Percentiles rank a stretch among this genome's conserved stretches.
phyloP scores from a whole-genome alignment of 2,888 invertebrate genomes.

The Cheilosia urbana region DNA sequence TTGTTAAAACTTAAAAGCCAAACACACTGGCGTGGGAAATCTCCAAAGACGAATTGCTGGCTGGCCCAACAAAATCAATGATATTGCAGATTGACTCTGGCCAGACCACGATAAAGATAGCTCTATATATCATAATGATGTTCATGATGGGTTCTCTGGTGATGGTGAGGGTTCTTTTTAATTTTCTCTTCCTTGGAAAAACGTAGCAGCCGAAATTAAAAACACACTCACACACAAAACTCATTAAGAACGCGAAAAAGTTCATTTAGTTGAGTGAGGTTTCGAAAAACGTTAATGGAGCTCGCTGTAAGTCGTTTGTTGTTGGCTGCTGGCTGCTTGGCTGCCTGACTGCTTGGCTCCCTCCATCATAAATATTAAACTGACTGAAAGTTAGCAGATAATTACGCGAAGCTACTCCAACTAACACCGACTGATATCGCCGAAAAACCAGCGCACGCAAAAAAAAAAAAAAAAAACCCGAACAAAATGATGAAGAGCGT shows the following conservation, averaged over 20 bases:
- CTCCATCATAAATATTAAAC: slow-evolving; percentile 75
- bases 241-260: slow-evolving; percentile 76
- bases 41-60: slow-evolving; percentile 55
- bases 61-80: slow-evolving; percentile 68
- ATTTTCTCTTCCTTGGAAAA: slow-evolving; percentile 76
- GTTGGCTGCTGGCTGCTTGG: slow-evolving; percentile 34
- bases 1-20: slow-evolving; percentile 30
- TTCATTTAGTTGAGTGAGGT: slow-evolving; percentile 76
- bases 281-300: slow-evolving; percentile 75
- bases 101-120: slow-evolving; percentile 61
- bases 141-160: slow-evolving; percentile 62
- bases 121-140: slow-evolving; percentile 72
- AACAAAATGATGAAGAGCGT: slow-evolving; percentile 60
- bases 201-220: slow-evolving; percentile 73
- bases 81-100: slow-evolving; percentile 73
- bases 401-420: slow-evolving; percentile 75
- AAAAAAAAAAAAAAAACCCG: slow-evolving; percentile 15
- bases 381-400: slow-evolving; percentile 76
- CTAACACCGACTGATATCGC: slow-evolving; percentile 75
- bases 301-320: slow-evolving; percentile 51
- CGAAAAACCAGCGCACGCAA: slow-evolving; percentile 57
- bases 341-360: slow-evolving; percentile 55
- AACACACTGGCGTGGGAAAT: slow-evolving; percentile 69
- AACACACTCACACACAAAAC: slow-evolving; percentile 75
- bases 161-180: slow-evolving; percentile 69